Evolutionary conservation across 1,140 invertebrate species (phyloP).

Genomic region (Tigriopus japonicus): DNA sequence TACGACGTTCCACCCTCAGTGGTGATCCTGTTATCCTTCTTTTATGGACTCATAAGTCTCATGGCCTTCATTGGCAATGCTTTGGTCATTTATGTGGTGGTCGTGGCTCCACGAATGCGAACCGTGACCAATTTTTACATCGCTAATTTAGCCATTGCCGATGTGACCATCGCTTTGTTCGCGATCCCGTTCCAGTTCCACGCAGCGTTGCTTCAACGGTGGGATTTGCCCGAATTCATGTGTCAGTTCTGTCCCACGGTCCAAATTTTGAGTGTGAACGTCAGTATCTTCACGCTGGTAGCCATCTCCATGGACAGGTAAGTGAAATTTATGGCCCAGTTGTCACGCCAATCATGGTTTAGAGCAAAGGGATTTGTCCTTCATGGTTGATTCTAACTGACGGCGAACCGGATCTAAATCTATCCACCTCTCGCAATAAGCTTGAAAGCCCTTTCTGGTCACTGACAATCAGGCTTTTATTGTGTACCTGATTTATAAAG

Average conservation of each 20-base stretch:
- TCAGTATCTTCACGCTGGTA: constrained; percentile 58
- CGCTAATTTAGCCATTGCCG: constrained; percentile 51
- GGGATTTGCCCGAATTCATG: constrained; percentile 63
- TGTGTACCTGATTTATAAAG: too few species aligned
- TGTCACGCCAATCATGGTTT: too few species aligned
- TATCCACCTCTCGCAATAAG: too few species aligned
- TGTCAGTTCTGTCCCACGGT: constrained; percentile 62
- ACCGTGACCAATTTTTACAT: constrained; percentile 61
- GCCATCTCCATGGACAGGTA: constrained; percentile 60
- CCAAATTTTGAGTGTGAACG: constrained; percentile 50
- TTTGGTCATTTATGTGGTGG: constrained; percentile 58
- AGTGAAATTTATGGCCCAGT: background rate
- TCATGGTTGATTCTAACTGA: too few species aligned
- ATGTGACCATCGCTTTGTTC: constrained; percentile 55
- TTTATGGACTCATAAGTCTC: constrained; percentile 60
- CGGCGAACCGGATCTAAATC: too few species aligned
- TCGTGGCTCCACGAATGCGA: constrained; percentile 34
- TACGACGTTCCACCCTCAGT: constrained; percentile 52
- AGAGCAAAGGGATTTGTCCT: too few species aligned
- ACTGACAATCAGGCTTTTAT: too few species aligned
- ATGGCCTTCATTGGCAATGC: constrained; percentile 58
- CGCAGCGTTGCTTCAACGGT: constrained; percentile 53
- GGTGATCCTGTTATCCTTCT: constrained; percentile 47
- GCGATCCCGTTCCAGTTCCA: constrained; percentile 64
- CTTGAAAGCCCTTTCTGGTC: too few species aligned